A percentile compares a stretch with the other conserved stretches of the same genome.
These are phyloP conservation scores for Pandemis heparana DNA, from an alignment of 2,888 invertebrate species.

Conservation along the genomic window DNA sequence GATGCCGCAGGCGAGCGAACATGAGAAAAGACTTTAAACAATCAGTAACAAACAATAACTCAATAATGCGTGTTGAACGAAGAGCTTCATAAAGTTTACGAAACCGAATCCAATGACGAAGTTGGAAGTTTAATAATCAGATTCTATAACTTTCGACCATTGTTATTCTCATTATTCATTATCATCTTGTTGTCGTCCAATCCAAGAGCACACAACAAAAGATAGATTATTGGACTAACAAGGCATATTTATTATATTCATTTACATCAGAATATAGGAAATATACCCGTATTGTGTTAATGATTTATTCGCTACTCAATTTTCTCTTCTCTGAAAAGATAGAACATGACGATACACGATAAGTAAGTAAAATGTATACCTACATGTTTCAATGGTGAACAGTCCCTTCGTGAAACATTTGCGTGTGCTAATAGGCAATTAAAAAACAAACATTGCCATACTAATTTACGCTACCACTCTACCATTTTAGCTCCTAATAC, in stretches of 20 bases:
- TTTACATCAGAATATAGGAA: neutral
- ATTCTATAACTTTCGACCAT: constrained; percentile 23
- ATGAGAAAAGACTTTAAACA: constrained; percentile 5
- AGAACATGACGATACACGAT: no score
- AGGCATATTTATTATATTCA: constrained; percentile 1
- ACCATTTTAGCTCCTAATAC: neutral
- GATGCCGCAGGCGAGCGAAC: neutral
- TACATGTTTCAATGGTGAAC: neutral
- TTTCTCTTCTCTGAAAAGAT: neutral
- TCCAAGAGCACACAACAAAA: constrained; percentile 17
- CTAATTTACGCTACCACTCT: neutral
- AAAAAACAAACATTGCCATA: neutral
- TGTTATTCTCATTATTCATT: constrained; percentile 27
- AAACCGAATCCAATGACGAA: constrained; percentile 18
- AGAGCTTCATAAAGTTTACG: constrained; percentile 12
- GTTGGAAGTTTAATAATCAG: constrained; percentile 22
- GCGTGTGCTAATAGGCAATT: neutral
- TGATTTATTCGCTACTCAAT: neutral
- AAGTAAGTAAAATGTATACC: no score
- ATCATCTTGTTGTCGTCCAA: constrained; percentile 18
- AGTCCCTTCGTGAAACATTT: neutral
- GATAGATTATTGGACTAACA: constrained; percentile 6
- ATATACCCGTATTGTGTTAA: neutral
- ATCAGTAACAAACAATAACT: constrained; percentile 16
- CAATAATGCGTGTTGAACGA: constrained; percentile 6